Evolutionary conservation across 1,140 invertebrate genomes (phyloP).

Genomic region (Grapholita molesta): DNA sequence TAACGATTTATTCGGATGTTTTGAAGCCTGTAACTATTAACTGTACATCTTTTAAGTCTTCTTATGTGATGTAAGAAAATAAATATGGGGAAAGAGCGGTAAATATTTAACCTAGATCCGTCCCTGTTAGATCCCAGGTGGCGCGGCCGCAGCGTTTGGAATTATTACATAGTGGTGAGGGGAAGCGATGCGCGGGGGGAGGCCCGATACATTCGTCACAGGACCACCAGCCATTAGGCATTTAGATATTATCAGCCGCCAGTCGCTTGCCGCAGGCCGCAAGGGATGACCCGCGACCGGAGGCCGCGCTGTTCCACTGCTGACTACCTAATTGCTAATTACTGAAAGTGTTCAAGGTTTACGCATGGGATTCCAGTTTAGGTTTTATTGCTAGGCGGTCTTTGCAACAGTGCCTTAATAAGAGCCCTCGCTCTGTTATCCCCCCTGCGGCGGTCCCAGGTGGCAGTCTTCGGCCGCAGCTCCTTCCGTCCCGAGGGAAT

Average conservation of each 20-base stretch:
- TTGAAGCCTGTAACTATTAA: too few species aligned
- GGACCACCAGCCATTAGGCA: constrained; percentile 76
- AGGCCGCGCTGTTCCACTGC: constrained; percentile 57
- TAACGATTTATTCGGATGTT: too few species aligned
- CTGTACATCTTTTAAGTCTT: too few species aligned
- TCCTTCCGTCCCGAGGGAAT: constrained; percentile 57
- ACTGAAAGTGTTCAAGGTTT: constrained; percentile 69
- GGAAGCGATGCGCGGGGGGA: constrained; percentile 36
- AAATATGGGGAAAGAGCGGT: neutral
- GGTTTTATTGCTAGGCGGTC: constrained; percentile 1
- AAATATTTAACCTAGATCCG: constrained; percentile 38
- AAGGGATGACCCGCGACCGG: constrained; percentile 70
- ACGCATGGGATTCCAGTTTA: constrained; percentile 37
- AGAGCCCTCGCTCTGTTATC: constrained; percentile 3
- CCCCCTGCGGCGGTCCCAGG: constrained; percentile 51
- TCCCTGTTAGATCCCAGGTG: constrained; percentile 71
- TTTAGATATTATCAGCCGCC: constrained; percentile 74
- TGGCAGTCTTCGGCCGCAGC: constrained; percentile 62
- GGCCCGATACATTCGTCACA: constrained; percentile 72
- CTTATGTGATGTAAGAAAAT: neutral
- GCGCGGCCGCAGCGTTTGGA: constrained; percentile 76
- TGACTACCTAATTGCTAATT: constrained; percentile 46
- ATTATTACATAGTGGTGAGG: constrained; percentile 75
- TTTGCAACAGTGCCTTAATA: constrained; percentile 14
- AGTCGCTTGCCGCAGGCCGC: constrained; percentile 31